Evolutionary conservation across 2,888 invertebrate species (phyloP).

Genomic region (Philopedon plagiatum): DNA sequence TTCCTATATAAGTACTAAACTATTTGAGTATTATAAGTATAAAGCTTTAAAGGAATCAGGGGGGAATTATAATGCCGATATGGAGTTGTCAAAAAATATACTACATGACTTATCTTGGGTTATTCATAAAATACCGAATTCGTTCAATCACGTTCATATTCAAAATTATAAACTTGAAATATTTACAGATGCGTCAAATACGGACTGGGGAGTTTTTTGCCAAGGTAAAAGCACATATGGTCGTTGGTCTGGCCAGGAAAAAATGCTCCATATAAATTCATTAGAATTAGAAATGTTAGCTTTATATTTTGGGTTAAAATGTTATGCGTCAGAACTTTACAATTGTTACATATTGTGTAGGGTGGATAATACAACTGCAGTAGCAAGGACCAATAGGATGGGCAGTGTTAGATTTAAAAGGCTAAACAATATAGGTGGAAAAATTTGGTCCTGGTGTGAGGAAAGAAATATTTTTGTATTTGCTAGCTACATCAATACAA

Average conservation of each 20-base stretch:
- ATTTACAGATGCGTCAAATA: constrained; percentile 52
- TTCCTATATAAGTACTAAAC: constrained; percentile 13
- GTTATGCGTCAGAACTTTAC: constrained; percentile 44
- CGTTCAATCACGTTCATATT: constrained; percentile 10
- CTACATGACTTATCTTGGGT: constrained; percentile 53
- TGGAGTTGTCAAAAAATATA: constrained; percentile 1
- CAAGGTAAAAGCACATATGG: constrained; percentile 40
- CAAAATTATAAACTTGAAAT: constrained; percentile 34
- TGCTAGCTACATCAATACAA: constrained; percentile 40
- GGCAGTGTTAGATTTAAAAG: constrained; percentile 23
- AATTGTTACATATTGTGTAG: constrained; percentile 34
- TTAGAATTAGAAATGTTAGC: constrained; percentile 52
- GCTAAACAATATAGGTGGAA: constrained; percentile 21
- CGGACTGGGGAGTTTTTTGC: constrained; percentile 53
- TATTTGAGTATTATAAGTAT: constrained; percentile 11
- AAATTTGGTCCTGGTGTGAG: constrained; percentile 46
- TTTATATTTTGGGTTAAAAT: constrained; percentile 46
- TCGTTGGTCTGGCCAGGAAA: constrained; percentile 47
- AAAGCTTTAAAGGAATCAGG: not conserved
- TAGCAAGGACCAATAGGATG: constrained; percentile 39
- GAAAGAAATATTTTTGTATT: constrained; percentile 31
- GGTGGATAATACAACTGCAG: constrained; percentile 44
- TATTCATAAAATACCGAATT: constrained; percentile 35
- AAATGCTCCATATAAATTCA: constrained; percentile 51
- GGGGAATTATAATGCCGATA: not conserved